Evolutionary conservation across 2,888 invertebrate genomes (phyloP), one percentile per base, ranked within the genome.

Genomic region (Lochmaea capreae): DNA sequence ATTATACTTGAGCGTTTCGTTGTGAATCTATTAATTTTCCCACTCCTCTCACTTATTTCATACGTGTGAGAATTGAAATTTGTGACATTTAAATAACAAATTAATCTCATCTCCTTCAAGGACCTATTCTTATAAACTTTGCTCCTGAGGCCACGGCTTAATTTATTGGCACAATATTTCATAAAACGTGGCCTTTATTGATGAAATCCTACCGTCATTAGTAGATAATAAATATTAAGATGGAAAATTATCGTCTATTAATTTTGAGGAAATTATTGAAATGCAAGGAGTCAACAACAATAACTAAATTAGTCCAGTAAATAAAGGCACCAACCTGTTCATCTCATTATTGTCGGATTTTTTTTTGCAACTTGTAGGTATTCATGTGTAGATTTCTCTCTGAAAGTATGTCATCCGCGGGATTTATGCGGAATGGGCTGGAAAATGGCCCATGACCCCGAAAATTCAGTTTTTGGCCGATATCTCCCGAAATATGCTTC

Each of bases 81-180:
- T 58, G 42, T 67, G 67, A 67, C 67, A 67, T 67, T 67, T 67
- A 66, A 66, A 66, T 66, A 66, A 66, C 33, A 49, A 49, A 65
- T 65, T 65, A 49, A 18, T n/a, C 52, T 52, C 54, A 11, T 49
- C 54, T 49, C 66, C 18, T 18, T 67, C 67, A 67, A 67, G 67
- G 67, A 58, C 43, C 16, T 57, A 57, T 39, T 12, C 12, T 33
- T 42, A 16, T 14, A 18, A 67, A 42, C 54, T 18, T 42, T 67
- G 52, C 33, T 66, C 26, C n/a, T 67, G 26, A 67, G 67, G 67
- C 33, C 67, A 33, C 42, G 43, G 4, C 9, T 67, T 58, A 42
- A 67, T 67, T 67, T 67, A 67, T 67, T 42, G 43, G 42, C 16
- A 33, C 12, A 22, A 26, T 54, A 42, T 57, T 42, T 67, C 12